Conservation (phyloP, 2,797 vertebrate species). For the Octomys mimax region DNA sequence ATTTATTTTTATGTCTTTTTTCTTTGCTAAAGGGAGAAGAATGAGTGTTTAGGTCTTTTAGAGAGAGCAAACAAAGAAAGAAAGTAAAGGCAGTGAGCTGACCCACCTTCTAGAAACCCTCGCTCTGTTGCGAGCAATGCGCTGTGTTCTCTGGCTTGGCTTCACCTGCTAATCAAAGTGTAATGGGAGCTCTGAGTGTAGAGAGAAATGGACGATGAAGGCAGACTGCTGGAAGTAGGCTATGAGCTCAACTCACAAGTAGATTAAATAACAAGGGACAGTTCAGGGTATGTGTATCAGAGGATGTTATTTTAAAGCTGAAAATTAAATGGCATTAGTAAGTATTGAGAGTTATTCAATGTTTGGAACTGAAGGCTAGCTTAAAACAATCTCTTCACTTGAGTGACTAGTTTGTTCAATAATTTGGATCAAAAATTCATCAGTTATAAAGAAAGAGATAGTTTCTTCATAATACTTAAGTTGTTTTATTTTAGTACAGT, state of each 20-base stretch:
- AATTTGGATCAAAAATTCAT: constrained; percentile 42
- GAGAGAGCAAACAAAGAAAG: neutral
- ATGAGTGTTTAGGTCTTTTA: neutral
- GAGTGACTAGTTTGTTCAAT: neutral
- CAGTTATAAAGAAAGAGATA: neutral
- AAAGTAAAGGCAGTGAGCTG: neutral
- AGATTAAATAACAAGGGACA: neutral
- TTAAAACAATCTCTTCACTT: constrained; percentile 3
- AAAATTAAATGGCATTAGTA: neutral
- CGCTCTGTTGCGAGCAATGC: neutral
- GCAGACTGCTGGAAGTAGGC: neutral
- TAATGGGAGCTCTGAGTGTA: neutral
- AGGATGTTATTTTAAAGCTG: constrained; percentile 17
- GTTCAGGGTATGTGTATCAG: neutral
- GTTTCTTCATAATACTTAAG: neutral
- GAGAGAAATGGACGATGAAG: neutral
- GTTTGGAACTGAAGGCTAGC: constrained; percentile 13
- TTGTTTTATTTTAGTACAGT: neutral
- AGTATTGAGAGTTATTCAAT: neutral
- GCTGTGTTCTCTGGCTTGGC: neutral
- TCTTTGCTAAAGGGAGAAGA: neutral
- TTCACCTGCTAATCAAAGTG: neutral
- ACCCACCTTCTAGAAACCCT: neutral
- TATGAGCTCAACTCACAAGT: constrained; percentile 36
- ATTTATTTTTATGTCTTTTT: neutral